These are phyloP conservation scores for Sylvilagus bachmani DNA, from an alignment of 2,113 vertebrate species.

Conservation along the genomic window DNA sequence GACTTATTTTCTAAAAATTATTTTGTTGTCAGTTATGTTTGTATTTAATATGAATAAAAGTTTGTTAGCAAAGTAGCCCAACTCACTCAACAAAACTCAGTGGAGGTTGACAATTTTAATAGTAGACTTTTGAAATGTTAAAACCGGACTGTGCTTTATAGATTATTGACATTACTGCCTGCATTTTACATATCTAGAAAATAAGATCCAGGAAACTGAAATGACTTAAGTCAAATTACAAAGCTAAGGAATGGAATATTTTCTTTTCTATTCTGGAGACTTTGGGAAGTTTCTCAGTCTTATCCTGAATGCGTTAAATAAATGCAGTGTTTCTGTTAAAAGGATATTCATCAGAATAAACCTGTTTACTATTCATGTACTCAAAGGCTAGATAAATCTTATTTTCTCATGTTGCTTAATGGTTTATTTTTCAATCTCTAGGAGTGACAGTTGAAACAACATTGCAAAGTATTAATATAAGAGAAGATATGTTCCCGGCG, in stretches of 20 bases:
- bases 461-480: conserved; percentile 90
- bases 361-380: conserved; percentile 20
- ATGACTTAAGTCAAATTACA: conserved; percentile 40
- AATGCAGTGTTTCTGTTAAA: conserved; percentile 9
- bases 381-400: conserved; percentile 24
- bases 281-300: background rate
- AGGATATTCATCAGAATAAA: background rate
- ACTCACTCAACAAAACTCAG: background rate
- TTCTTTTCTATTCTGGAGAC: background rate
- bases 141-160: background rate
- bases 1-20: background rate
- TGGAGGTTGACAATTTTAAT: background rate
- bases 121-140: conserved; percentile 17
- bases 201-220: background rate
- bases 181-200: background rate
- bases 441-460: conserved; percentile 92
- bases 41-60: conserved; percentile 27
- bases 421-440: conserved; percentile 78
- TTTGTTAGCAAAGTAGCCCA: conserved; percentile 6
- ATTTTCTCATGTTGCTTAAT: conserved; percentile 51
- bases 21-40: background rate
- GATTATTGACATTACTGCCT: background rate
- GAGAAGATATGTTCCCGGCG: conserved; percentile 89
- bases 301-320: background rate
- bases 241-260: background rate